These are phyloP conservation scores for Calliopsis andreniformis DNA, from an alignment of 1,140 invertebrate species.

Conservation along the genomic window DNA sequence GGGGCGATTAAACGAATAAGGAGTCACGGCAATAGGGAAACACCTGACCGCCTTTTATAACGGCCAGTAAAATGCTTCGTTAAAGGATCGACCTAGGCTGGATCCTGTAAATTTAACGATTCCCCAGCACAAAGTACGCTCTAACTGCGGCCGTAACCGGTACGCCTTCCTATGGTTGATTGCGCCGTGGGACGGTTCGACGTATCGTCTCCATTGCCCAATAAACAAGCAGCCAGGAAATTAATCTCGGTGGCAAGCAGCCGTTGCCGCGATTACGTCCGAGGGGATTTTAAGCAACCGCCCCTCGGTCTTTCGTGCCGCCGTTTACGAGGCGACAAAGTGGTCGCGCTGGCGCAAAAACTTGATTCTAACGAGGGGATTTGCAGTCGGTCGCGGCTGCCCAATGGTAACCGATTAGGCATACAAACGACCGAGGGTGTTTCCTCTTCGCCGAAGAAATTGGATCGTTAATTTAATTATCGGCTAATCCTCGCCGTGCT, in stretches of 20 bases:
- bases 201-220: slow-evolving; percentile 9
- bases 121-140: slow-evolving; percentile 47
- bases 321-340: slow-evolving; percentile 15
- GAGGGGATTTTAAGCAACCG: not conserved
- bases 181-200: slow-evolving; percentile 41
- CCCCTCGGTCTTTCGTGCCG: too few species aligned
- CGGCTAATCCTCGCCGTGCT: too few species aligned
- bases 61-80: slow-evolving; percentile 52
- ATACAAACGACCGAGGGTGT: not conserved
- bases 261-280: too few species aligned
- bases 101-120: slow-evolving; percentile 60
- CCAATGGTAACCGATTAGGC: not conserved
- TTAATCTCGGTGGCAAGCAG: not conserved
- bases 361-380: not conserved
- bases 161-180: slow-evolving; percentile 42
- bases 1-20: slow-evolving; percentile 56
- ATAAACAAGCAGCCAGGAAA: not conserved
- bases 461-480: not conserved
- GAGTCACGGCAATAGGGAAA: slow-evolving; percentile 56
- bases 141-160: slow-evolving; percentile 48
- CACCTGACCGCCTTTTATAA: slow-evolving; percentile 52
- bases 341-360: not conserved
- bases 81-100: slow-evolving; percentile 40
- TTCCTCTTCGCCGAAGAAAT: not conserved
- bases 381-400: not conserved